Evolutionary conservation across 2,113 vertebrate species (phyloP).

Genomic region (Carassius auratus): DNA sequence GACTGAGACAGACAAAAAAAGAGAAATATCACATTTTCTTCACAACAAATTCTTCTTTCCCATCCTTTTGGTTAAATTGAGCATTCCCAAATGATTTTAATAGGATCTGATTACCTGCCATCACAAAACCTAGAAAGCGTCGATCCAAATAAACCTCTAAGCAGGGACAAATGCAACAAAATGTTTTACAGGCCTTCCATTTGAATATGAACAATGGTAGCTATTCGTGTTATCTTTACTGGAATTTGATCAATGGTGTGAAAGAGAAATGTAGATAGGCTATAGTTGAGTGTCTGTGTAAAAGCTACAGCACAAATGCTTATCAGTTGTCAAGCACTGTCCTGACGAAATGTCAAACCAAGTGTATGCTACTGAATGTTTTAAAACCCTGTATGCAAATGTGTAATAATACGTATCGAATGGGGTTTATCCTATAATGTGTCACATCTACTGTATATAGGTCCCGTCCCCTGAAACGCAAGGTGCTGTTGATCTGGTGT

Average conservation of each 20-base stretch:
- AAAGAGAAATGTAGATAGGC: not conserved
- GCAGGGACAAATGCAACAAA: constrained; percentile 43
- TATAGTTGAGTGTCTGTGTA: not conserved
- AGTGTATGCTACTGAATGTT: not conserved
- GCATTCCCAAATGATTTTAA: constrained; percentile 50
- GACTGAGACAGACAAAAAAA: constrained; percentile 12
- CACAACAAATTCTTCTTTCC: constrained; percentile 38
- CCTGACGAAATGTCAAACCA: not conserved
- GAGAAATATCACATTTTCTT: constrained; percentile 8
- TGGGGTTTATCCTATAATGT: constrained; percentile 43
- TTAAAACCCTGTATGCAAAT: constrained; percentile 32
- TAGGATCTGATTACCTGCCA: constrained; percentile 48
- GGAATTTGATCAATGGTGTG: constrained; percentile 46
- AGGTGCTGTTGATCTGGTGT: constrained; percentile 37
- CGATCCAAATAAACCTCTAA: constrained; percentile 44
- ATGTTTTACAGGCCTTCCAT: constrained; percentile 52
- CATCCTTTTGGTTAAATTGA: constrained; percentile 32
- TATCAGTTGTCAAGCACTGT: not conserved
- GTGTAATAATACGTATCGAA: not conserved
- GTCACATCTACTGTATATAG: constrained; percentile 3
- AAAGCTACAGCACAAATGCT: constrained; percentile 3
- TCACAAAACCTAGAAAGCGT: constrained; percentile 42
- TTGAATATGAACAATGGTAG: constrained; percentile 49
- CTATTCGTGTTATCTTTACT: constrained; percentile 46
- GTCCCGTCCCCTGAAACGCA: constrained; percentile 7